A percentile compares a stretch with the other conserved stretches of the same genome.
phyloP scores from a whole-genome alignment of 2,113 vertebrate species.

The Larimichthys polyactis region DNA sequence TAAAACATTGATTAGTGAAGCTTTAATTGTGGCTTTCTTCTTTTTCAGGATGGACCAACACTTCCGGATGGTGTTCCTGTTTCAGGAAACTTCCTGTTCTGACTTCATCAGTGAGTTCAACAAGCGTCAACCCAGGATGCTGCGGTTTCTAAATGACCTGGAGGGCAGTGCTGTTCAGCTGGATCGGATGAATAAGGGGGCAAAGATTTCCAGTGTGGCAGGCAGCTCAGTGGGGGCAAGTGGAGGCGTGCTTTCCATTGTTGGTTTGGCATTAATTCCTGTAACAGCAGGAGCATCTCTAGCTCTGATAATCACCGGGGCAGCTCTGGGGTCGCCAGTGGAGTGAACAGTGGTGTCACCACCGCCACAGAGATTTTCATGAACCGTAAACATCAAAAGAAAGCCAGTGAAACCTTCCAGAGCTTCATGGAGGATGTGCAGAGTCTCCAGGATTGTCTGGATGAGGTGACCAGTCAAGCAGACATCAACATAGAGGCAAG shows the following conservation, averaged over 20 bases:
- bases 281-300: slow-evolving; percentile 67
- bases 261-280: slow-evolving; percentile 66
- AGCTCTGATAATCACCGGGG: slow-evolving; percentile 41
- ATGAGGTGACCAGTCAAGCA: not conserved
- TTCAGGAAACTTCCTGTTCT: not conserved
- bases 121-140: slow-evolving; percentile 37
- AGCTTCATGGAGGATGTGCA: slow-evolving; percentile 64
- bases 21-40: too few species aligned
- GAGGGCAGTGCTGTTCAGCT: slow-evolving; percentile 52
- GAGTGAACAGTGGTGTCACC: slow-evolving; percentile 53
- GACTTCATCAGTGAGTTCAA: slow-evolving; percentile 52
- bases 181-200: slow-evolving; percentile 57
- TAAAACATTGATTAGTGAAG: too few species aligned
- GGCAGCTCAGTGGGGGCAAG: slow-evolving; percentile 67
- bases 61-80: slow-evolving; percentile 63
- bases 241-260: slow-evolving; percentile 66
- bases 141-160: slow-evolving; percentile 36
- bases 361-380: slow-evolving; percentile 53
- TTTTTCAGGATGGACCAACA: slow-evolving; percentile 45
- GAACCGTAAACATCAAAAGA: slow-evolving; percentile 33
- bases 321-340: slow-evolving; percentile 52
- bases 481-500: not conserved
- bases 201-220: slow-evolving; percentile 71
- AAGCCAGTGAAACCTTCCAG: slow-evolving; percentile 45
- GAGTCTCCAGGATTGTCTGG: slow-evolving; percentile 46